Evolutionary conservation across 2,797 vertebrate genomes (phyloP), one percentile per base, ranked within the genome.

Genomic region (Clamator glandarius): DNA sequence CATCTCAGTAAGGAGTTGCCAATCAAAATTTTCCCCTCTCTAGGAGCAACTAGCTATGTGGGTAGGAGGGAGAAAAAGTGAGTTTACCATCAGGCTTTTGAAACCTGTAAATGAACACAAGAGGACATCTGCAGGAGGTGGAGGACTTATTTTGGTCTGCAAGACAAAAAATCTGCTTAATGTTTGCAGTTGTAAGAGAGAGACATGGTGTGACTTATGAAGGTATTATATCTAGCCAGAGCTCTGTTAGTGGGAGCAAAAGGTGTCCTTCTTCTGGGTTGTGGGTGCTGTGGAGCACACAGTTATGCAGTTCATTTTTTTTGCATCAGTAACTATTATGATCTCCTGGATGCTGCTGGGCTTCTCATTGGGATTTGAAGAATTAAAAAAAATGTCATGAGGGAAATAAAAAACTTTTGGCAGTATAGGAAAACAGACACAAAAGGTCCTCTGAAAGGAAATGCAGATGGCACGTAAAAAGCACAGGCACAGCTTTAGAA

Each of bases 1-100:
- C 23, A 62, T 74, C 87, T 93, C 87, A 84, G 70, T 68, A 92
- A 95, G 55, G 39, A 77, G 66, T 87, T 95, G 82, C 26, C 91
- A 86, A 35, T 78, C 80, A 91, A 66, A 72, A 52, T 70, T 84
- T 67, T 76, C 79, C 10, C 67, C 28, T 84, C 44, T 96, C 82
- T 41, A 69, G 59, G 66, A 94, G n/a, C 35, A 91, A 57, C 69
- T 91, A 94, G 36, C 28, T 66, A 36, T 41, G 20, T 29, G 61
- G 55, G 21, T 39, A 69, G 52, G 44, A 63, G 50, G 48, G n/a
- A 84, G 14, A 26, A 93, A 86, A 93, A 94, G 26, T 33, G 63
- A 86, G 15, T 79, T 93, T 90, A 67, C 62, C 41, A 58, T 88
- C 33, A 88, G 57, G 59, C 26, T 88, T 84, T 79, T 82, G 39